These are phyloP conservation scores for Peucedramus taeniatus DNA, from an alignment of 2,113 vertebrate genomes.

Conservation along the genomic window DNA sequence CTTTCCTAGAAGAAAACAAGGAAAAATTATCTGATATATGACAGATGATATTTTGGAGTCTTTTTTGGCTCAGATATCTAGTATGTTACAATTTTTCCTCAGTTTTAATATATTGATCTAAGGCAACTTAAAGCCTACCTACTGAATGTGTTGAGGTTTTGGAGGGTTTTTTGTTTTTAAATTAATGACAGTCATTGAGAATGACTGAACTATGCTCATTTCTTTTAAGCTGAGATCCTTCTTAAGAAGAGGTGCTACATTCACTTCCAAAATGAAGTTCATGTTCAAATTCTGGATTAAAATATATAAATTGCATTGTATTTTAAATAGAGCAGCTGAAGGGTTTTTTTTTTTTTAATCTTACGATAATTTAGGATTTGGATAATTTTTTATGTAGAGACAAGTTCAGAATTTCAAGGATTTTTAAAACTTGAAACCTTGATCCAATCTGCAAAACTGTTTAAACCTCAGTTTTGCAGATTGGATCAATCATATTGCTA, in stretches of 20 bases:
- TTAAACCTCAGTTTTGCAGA: not conserved
- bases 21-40: not conserved
- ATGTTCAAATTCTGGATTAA: not conserved
- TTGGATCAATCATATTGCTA: not conserved
- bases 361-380: not conserved
- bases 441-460: no score
- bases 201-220: not conserved
- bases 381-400: not conserved
- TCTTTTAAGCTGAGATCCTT: not conserved
- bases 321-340: not conserved
- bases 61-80: not conserved
- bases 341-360: not conserved
- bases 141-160: not conserved
- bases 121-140: not conserved
- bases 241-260: not conserved
- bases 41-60: not conserved
- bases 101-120: not conserved
- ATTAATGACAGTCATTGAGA: not conserved
- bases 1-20: not conserved
- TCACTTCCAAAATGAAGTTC: not conserved
- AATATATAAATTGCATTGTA: not conserved
- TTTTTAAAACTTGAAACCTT: no score
- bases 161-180: accelerated
- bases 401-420: not conserved
- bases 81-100: not conserved